These are phyloP conservation scores for Pseudomyrmex dendroicus DNA, from an alignment of 1,140 invertebrate genomes.

Conservation along the genomic window DNA sequence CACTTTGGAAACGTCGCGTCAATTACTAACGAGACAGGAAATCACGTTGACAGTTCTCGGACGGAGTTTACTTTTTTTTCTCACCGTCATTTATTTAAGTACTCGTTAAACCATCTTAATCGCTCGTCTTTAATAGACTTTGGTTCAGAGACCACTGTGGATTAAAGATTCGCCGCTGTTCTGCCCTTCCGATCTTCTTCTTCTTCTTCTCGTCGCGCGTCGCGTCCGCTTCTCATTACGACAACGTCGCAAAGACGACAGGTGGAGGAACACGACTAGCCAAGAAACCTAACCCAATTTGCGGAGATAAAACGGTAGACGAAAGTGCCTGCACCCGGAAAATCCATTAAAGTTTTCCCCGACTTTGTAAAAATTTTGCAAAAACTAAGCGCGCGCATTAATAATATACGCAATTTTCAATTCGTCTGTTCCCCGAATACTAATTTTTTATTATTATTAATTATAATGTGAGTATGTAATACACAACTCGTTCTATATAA, in stretches of 20 bases:
- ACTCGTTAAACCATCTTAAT: conserved; percentile 32
- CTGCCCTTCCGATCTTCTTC: background rate
- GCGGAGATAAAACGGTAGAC: conserved; percentile 63
- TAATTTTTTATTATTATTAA: too few relatives aligned
- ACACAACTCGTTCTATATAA: too few relatives aligned
- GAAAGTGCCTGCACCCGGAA: conserved; percentile 59
- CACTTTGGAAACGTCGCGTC: background rate
- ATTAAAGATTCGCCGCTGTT: conserved; percentile 22
- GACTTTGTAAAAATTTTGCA: conserved; percentile 33
- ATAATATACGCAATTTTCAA: background rate
- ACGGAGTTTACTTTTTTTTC: conserved; percentile 10
- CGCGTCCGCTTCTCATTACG: conserved; percentile 43
- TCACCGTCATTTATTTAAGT: conserved; percentile 39
- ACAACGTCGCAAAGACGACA: conserved; percentile 34
- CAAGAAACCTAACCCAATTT: conserved; percentile 70
- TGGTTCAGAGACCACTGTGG: background rate
- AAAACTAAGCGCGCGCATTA: conserved; percentile 22
- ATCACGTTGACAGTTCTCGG: background rate
- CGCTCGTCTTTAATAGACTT: conserved; percentile 39
- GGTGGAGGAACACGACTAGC: conserved; percentile 5
- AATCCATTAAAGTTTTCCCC: conserved; percentile 73
- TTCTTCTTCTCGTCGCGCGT: too few relatives aligned
- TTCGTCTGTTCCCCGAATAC: background rate
- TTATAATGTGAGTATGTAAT: too few relatives aligned
- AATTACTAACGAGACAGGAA: conserved; percentile 27